These are phyloP conservation scores for Eristalis intricaria DNA, from an alignment of 2,888 invertebrate genomes.

Conservation along the genomic window DNA sequence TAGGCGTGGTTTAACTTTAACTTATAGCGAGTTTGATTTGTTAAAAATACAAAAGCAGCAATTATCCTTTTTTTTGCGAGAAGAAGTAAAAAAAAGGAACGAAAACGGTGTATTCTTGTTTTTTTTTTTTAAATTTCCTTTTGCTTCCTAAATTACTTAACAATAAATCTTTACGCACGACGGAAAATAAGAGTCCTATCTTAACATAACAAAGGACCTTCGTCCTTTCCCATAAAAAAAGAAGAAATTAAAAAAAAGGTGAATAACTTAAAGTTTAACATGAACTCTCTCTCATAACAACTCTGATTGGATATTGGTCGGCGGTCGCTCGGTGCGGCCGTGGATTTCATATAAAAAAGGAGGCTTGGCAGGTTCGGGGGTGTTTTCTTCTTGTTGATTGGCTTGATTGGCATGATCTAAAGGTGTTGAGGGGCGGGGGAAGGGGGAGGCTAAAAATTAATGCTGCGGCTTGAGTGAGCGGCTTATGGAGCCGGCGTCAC, in stretches of 20 bases:
- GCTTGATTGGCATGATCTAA: conserved; percentile 9
- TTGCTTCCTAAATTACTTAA: conserved; percentile 52
- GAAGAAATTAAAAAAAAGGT: conserved; percentile 31
- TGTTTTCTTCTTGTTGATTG: conserved; percentile 3
- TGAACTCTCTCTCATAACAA: conserved; percentile 54
- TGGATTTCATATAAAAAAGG: conserved; percentile 14
- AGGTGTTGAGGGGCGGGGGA: conserved; percentile 32
- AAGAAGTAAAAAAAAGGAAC: conserved; percentile 20
- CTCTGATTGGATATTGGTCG: not conserved
- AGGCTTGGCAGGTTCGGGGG: conserved; percentile 43
- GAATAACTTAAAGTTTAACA: conserved; percentile 64
- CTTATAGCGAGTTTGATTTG: conserved; percentile 18
- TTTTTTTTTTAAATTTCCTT: conserved; percentile 2
- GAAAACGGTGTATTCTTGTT: conserved; percentile 22
- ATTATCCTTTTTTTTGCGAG: conserved; percentile 53
- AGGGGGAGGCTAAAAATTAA: conserved; percentile 30
- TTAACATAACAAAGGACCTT: conserved; percentile 38
- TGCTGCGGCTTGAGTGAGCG: conserved; percentile 4
- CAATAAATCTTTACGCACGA: conserved; percentile 46
- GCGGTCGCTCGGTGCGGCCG: not conserved
- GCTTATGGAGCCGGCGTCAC: conserved; percentile 85
- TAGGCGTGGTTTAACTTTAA: conserved; percentile 2
- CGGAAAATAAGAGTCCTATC: conserved; percentile 44
- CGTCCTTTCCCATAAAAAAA: conserved; percentile 44
- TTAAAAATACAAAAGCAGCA: conserved; percentile 17